A percentile compares a stretch with the other conserved stretches of the same genome.
These are phyloP conservation scores for Aphelocoma californica DNA, from an alignment of 2,797 vertebrate genomes.

Conservation along the genomic window DNA sequence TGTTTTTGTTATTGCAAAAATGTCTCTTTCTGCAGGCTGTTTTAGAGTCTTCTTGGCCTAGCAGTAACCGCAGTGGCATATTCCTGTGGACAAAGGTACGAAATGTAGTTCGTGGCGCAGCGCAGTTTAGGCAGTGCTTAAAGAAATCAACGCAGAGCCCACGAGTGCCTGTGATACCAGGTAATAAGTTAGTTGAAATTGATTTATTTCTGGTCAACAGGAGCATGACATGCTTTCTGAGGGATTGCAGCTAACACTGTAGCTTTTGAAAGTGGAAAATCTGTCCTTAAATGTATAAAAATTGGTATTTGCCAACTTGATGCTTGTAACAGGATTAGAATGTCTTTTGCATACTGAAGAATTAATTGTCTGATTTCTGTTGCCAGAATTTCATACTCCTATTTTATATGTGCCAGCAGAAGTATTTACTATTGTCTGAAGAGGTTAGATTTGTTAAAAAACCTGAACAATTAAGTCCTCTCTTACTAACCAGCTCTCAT, in stretches of 20 bases:
- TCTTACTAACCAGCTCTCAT: conserved; percentile 62
- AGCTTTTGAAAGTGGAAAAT: not conserved
- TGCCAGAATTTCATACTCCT: not conserved
- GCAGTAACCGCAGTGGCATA: conserved; percentile 88
- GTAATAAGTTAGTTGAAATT: conserved; percentile 68
- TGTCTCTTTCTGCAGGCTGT: conserved; percentile 81
- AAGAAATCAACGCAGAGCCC: conserved; percentile 69
- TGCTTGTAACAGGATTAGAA: not conserved
- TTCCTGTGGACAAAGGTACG: conserved; percentile 97
- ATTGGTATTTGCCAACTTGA: not conserved
- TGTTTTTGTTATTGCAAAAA: not conserved
- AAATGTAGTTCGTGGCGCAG: conserved; percentile 87
- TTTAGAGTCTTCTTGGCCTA: conserved; percentile 94
- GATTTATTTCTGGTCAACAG: not conserved
- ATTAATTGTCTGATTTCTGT: not conserved
- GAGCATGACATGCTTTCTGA: not conserved
- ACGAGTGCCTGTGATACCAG: conserved; percentile 72
- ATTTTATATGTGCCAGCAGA: not conserved
- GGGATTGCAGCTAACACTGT: not conserved
- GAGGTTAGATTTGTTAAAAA: conserved; percentile 9
- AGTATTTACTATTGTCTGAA: conserved; percentile 29
- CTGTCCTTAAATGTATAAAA: not conserved
- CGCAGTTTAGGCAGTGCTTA: conserved; percentile 87
- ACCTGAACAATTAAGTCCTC: not conserved
- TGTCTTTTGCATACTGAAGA: not conserved